Evolutionary conservation across 1,140 invertebrate species (phyloP), one percentile per base, ranked within the genome.

Genomic region (Tetranychus urticae): DNA sequence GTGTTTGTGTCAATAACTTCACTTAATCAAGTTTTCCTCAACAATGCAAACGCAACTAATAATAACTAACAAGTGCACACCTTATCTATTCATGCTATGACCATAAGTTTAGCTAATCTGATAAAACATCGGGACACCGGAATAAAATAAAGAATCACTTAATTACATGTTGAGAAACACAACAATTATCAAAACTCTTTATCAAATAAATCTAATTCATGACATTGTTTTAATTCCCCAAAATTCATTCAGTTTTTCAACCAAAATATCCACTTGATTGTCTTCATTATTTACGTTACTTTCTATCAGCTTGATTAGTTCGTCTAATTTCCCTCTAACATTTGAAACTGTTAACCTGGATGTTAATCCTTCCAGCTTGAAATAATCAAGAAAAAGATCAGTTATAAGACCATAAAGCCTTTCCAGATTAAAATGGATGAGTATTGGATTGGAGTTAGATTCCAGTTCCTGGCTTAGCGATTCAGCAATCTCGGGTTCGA

Each of bases 311-410:
- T 45, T 37, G 33, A 56, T 48, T 52, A 64, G 33, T 48, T 64
- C 60, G 7, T 46, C 10, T 13, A 64, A n/a, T 47, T 59, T 62
- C 4, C 23, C 14, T 35, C 67, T 60, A 0, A 60, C 31, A 14
- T 33, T 50, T 3, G 14, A 12, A 2, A 65, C 37, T 36, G 39
- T 34, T 5, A 36, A 23, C 33, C n/a, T 45, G 4, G 59, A 31
- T 34, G 58, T 47, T 42, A 42, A 6, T 5, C 63, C 63, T 37
- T 64, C 58, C 14, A 65, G 37, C 42, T 64, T 63, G 13, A 61
- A 37, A 48, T 65, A 64, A 60, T 65, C 64, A 47, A 65, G 65
- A 50, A 60, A 65, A 7, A 65, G 33, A 56, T 65, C 64, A 36
- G 62, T 61, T 36, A 65, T 65, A 7, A 65, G 45, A 2, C 64